Base-by-base conservation (phyloP, 2,113 vertebrate species). In the Ardeotis arabs region DNA sequence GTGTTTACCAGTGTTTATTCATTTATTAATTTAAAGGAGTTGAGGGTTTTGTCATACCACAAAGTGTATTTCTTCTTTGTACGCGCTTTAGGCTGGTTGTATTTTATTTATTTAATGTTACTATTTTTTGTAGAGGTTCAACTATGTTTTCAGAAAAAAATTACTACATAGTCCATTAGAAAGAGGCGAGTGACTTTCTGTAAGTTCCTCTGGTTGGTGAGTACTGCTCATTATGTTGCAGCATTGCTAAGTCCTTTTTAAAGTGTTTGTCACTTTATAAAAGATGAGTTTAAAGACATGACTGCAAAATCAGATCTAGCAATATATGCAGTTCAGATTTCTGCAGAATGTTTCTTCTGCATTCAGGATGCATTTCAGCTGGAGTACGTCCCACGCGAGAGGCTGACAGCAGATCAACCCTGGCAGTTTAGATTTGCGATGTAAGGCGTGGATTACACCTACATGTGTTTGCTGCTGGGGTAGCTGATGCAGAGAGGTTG, bases 341-440 rank as follows among this genome's bases (percentile, higher is more conserved):
- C 84, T 63, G 63, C 83, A 86, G 87, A 20, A 35, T 8, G 18
- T 81, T 89, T 76, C 49, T 84, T 45, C 37, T 10, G 28, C n/a
- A 33, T 84, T 87, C 44, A 41, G 60, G n/a, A 47, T 67, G 28
- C 41, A 41, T 84, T 93, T 67, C 81, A 84, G 35, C 17, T 55
- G n/a, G 73, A 80, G 11, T 11, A 19, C 5, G 11, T 59, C 66
- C 56, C 14, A 11, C 1, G 2, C 45, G 80, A 66, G 82, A 37
- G 44, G 68, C n/a, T 89, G 91, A 73, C 50, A 58, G 44, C n/a
- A 94, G 91, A 81, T 89, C 84, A 93, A 93, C 68, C 66, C 74
- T 49, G 10, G n/a, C 59, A 58, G 55, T 70, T 93, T 29, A 24
- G 55, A 14, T 78, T 28, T 50, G 73, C 53, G 83, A 80, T 70